Evolutionary conservation across 2,888 invertebrate genomes (phyloP), one percentile per base, ranked within the genome.

Genomic region (Caenorhabditis sp.): DNA sequence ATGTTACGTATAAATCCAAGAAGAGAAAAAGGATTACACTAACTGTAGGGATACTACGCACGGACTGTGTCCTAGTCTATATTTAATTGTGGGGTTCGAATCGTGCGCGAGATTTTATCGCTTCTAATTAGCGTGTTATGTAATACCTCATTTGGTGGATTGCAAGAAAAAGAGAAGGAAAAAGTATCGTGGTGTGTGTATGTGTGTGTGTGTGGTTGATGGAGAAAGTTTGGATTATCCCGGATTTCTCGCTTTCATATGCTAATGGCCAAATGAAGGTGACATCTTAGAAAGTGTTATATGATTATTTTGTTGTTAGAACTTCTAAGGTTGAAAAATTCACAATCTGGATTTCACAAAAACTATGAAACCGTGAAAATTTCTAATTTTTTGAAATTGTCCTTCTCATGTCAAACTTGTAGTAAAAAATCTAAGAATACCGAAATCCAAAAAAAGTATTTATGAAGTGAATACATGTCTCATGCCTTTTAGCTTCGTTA

Each of bases 111-210:
- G 43, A 43, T 43, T 43, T 43, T 43, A 43, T 43, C 43, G 43
- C 43, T 43, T 43, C 43, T 43, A 43, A 43, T 43, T 43, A 43
- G 43, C 43, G 43, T 43, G 43, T 43, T 43, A 43, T 43, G 43
- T 43, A 43, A 43, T 43, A 43, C 43, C 43, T 17, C 43, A 10
- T 17, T 17, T 43, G 43, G 43, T 43, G 43, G 43, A 43, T 43
- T 10, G 17, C 5, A 14, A 43, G 17, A 43, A 17, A 14, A 43
- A 17, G 17, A 43, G 3, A 43, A 12, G 17, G 7, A 12, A 43
- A 43, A 43, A 43, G 43, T 43, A 43, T 43, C 43, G 3, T 43
- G 17, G 43, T 17, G 43, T 43, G 43, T n/a, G n/a, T n/a, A n/a
- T n/a, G n/a, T n/a, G n/a, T n/a, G n/a, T n/a, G n/a, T n/a, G n/a